phyloP scores from a whole-genome alignment of 2,888 invertebrate species.

The Drosophila glabriapex region DNA sequence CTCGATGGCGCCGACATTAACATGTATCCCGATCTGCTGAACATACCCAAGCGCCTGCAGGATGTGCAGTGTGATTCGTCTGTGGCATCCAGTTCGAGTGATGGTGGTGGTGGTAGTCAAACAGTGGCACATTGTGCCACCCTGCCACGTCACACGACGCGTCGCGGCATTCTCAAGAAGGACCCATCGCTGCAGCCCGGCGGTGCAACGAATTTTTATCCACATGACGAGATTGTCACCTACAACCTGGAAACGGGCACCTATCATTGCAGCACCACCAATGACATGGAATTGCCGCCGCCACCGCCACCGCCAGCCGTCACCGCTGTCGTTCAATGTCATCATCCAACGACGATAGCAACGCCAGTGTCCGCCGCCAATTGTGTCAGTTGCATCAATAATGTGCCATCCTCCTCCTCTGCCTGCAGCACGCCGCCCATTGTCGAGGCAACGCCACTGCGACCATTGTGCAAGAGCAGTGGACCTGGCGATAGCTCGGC shows the following conservation, averaged over 20 bases:
- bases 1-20: conserved; percentile 87
- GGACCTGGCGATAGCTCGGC: conserved; percentile 62
- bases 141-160: conserved; percentile 85
- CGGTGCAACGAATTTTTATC: conserved; percentile 81
- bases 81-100: conserved; percentile 45
- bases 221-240: conserved; percentile 85
- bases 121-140: conserved; percentile 84
- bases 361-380: conserved; percentile 61
- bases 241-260: conserved; percentile 84
- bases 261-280: conserved; percentile 49
- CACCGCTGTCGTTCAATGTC: conserved; percentile 76
- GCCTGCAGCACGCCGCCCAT: conserved; percentile 80
- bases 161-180: conserved; percentile 85
- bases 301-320: conserved; percentile 80
- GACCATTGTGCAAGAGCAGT: conserved; percentile 58
- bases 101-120: conserved; percentile 57
- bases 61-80: conserved; percentile 65
- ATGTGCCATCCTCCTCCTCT: conserved; percentile 58
- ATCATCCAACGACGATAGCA: conserved; percentile 62
- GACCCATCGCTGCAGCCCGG: conserved; percentile 82
- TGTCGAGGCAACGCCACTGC: conserved; percentile 73
- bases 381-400: conserved; percentile 77
- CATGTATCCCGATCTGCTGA: conserved; percentile 93
- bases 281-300: conserved; percentile 76
- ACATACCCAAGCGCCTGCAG: conserved; percentile 88